Evolutionary conservation across 1,140 invertebrate species (phyloP), one percentile per base, ranked within the genome.

Genomic region (Drosophila ficusphila): DNA sequence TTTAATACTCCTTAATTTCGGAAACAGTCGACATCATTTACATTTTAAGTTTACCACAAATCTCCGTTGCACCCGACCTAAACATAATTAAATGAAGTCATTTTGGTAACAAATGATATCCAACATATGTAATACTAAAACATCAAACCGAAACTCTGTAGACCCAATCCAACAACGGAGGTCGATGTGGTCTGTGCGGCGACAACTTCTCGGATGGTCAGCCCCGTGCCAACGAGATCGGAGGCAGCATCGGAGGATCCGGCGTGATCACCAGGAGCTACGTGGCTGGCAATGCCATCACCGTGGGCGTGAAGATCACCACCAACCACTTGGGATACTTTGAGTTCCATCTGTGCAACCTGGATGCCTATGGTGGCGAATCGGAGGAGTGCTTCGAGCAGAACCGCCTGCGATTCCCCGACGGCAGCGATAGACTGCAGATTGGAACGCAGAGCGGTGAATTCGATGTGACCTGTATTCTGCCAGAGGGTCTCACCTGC

Each of bases 201-300:
- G 94, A 95, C 75, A 89, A 92, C 64, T 94, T 92, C 58, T 70
- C 69, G 8, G 62, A 90, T 21, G 76, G 91, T 2, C 90, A 83
- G 41, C 94, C 95, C 6, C 92, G 95, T 70, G 77, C 88, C 1
- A 94, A 95, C 72, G 95, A 95, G 90, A 92, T 95, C 39, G 94
- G 94, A 6, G 95, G 95, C 11, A 79, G 53, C 19, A 95, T 93
- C 78, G 94, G 68, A 5, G 94, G 72, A 78, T 19, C 48, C 0
- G 94, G 94, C 4, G 91, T 92, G 2, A 92, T 95, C 19, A 93
- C 81, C 69, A 93, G 86, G 67, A 91, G 46, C 47, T 51, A 72
- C 21, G 85, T 90, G 2, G 42, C 86, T 12, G 71, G 88, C 0
- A 92, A 93, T 36, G 42, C 57, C 18, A 73, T 85, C 16, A 74